Conservation (phyloP, 2,888 invertebrate species). For the Leucophora obtusa region DNA sequence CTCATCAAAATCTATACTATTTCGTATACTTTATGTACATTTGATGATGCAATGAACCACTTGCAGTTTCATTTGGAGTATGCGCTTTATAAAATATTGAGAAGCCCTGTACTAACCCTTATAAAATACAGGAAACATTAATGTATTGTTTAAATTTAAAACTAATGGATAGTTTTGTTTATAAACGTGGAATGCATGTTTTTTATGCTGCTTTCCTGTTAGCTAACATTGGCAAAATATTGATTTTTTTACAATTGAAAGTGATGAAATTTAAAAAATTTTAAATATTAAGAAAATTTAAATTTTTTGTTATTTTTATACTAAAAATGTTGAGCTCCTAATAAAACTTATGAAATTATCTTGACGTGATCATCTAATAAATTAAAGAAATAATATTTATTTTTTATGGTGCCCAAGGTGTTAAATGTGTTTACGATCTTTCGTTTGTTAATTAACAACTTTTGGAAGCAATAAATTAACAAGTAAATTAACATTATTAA, state of each 20-base stretch:
- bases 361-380: constrained; percentile 52
- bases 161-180: background rate
- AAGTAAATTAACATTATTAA: background rate
- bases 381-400: background rate
- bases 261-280: background rate
- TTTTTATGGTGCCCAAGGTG: constrained; percentile 15
- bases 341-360: constrained; percentile 58
- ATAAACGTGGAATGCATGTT: background rate
- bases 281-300: background rate
- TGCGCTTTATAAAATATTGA: background rate
- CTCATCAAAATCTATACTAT: no score
- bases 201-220: constrained; percentile 40
- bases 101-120: background rate
- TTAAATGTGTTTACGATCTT: constrained; percentile 16
- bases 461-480: background rate
- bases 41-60: no score
- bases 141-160: background rate
- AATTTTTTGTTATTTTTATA: background rate
- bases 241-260: constrained; percentile 33
- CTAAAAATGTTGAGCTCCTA: constrained; percentile 44
- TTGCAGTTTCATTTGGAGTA: no score
- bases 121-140: background rate
- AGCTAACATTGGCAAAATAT: constrained; percentile 39
- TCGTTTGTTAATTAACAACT: background rate
- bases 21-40: no score